These are phyloP conservation scores for Connochaetes taurinus DNA, from an alignment of 2,113 vertebrate genomes.

Conservation along the genomic window DNA sequence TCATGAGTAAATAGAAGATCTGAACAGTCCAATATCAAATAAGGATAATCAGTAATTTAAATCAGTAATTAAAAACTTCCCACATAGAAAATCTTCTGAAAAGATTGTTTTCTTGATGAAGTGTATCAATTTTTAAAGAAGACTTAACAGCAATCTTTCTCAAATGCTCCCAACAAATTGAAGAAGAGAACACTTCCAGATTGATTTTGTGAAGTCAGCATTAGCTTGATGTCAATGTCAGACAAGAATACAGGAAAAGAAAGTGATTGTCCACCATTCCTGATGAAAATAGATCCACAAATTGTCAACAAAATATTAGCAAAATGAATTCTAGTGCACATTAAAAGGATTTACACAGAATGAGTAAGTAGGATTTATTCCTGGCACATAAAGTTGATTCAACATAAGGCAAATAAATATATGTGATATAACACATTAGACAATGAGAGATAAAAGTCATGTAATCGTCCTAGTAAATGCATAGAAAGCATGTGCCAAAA, in stretches of 20 bases:
- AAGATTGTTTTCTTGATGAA: neutral
- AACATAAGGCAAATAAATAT: neutral
- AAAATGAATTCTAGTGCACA: too few species aligned
- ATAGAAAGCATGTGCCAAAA: neutral
- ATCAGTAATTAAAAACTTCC: neutral
- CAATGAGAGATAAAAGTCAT: neutral
- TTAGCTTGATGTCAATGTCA: neutral
- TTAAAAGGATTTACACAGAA: neutral
- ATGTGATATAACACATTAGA: neutral
- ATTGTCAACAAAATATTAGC: neutral
- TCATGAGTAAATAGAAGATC: neutral
- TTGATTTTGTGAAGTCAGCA: neutral
- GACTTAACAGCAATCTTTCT: neutral
- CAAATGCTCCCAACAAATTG: neutral
- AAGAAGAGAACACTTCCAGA: neutral
- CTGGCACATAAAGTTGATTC: neutral
- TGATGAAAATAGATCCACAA: neutral
- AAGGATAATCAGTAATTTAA: neutral
- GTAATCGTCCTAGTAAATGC: neutral
- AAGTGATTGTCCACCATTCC: neutral
- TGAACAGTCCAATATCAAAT: neutral
- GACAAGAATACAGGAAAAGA: neutral
- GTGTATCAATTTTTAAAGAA: neutral
- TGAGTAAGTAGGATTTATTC: neutral
- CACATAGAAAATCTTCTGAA: neutral